Base-by-base conservation (phyloP, 2,797 vertebrate species). In the Yasuhikotakia modesta region DNA sequence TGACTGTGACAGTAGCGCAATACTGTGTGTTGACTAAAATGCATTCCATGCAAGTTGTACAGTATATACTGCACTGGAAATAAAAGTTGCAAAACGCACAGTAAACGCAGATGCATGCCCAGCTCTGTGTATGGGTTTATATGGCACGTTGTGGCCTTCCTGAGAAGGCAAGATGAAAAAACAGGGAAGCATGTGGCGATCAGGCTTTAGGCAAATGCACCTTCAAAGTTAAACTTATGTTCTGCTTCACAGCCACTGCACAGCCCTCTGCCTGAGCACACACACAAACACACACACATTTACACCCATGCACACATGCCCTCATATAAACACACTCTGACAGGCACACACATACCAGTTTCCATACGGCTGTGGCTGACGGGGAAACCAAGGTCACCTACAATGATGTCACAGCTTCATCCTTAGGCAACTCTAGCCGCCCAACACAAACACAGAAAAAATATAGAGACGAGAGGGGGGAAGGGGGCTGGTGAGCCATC, bases 171-270 rank as follows among this genome's bases (percentile, higher is more conserved):
- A 53, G 57, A 78, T 43, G 57, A 64, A 52, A 24, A 55, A 48
- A 39, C 1, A 32, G 32, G 66, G 52, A 55, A 71, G 70, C 58
- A 73, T 32, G 58, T 61, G 16, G 22, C 43, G 48, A 55, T 16
- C 58, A 70, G 58, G 57, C 70, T 79, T 78, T 78, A 70, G 76
- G 70, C 79, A 77, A 70, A 64, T 74, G 57, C 71, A 64, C 65
- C 76, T 79, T 39, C 74, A 79, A 78, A 82, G 57, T 79, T 82
- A 74, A 82, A 71, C 76, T 79, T 68, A 61, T 82, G 76, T 79
- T 78, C 65, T 78, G 80, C 70, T 82, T 82, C 76, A 78, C 70
- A 78, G 70, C 66, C 64, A 79, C 57, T 79, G 70, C 76, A 64
- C 68, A 73, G 74, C 71, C 74, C 30, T 24, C 12, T 68, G 65